A percentile compares a stretch with the other conserved stretches of the same genome.
phyloP scores from a whole-genome alignment of 2,113 vertebrate species.

The Chloroceryle aenea region DNA sequence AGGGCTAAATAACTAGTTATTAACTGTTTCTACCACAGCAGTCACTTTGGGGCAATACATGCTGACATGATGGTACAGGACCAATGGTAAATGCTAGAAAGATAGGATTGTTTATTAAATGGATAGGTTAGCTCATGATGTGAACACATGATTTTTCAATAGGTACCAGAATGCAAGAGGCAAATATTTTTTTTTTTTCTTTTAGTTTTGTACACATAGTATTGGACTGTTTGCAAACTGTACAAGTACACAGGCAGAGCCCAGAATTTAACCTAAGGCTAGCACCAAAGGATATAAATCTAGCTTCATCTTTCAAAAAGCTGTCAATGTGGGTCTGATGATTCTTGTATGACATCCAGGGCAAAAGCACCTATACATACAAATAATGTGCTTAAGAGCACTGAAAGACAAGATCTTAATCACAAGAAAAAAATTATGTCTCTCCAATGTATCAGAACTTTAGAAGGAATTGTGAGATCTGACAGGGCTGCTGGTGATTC shows the following conservation, averaged over 20 bases:
- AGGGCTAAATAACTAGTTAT: not conserved
- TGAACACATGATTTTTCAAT: not conserved
- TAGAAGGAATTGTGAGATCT: constrained; percentile 40
- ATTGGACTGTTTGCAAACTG: not conserved
- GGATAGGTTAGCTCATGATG: not conserved
- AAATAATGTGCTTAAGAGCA: constrained; percentile 51
- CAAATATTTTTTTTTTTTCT: not conserved
- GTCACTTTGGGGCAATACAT: not conserved
- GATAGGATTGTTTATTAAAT: not conserved
- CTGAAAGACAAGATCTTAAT: constrained; percentile 61
- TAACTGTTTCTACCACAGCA: not conserved
- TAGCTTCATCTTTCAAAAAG: constrained; percentile 31
- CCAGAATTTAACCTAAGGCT: constrained; percentile 1
- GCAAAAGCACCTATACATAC: constrained; percentile 36
- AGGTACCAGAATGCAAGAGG: not conserved
- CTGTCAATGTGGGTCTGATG: not conserved
- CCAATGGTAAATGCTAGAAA: not conserved
- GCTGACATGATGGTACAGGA: not conserved
- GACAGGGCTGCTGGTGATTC: constrained; percentile 47
- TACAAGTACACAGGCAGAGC: not conserved
- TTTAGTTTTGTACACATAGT: not conserved
- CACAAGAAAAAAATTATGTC: constrained; percentile 29
- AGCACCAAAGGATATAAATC: not conserved
- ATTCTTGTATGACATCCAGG: constrained; percentile 7
- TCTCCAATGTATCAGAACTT: constrained; percentile 38